Base-by-base conservation (phyloP, 2,888 invertebrate genomes). In the Synergus umbraculus region DNA sequence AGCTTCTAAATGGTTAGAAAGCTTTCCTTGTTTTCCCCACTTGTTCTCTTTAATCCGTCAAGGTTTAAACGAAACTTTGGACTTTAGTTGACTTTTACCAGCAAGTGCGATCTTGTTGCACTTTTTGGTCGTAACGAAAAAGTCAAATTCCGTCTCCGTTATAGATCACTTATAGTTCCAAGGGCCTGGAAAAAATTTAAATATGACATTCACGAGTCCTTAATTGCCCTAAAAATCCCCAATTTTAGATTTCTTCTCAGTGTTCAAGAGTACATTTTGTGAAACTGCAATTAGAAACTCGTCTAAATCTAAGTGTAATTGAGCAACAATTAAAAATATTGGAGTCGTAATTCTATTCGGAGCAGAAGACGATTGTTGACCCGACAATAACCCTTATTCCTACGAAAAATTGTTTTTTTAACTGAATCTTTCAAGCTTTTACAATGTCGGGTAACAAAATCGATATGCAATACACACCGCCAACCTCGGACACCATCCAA, bases 401-500 rank as follows among this genome's bases (percentile, higher is more conserved):
- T 69, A 49, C 44, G 22, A 64, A 49, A 41, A 44, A 76, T n/a
- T 12, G 15, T 5, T 66, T 60, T 77, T 64, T 44, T 66, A 15
- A 37, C 29, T 64, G 65, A 29, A 78, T 77, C 64, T 76, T 77
- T 43, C n/a, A 41, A 60, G n/a, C 49, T 41, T 77, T 76, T 79
- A 84, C 82, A 78, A 87, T 87, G 87, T 86, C 83, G 80, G 86
- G 87, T 79, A 73, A 83, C 41, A 83, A 88, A 83, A 88, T 87
- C 81, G 89, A 91, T 80, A 91, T 90, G 90, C 92, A 91, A 82
- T 91, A 91, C 83, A 91, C 91, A 89, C 96, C 96, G 81, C 96
- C 97, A 76, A 96, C 96, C 12, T 95, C 96, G 81, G 97, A 97
- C 91, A 97, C 97, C 67, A 96, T 97, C 77, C 96, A 96, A 94